A percentile compares a stretch with the other conserved stretches of the same genome.
Evolutionary conservation across 2,113 vertebrate species (phyloP).

Genomic region (Trematocara unimaculatum): DNA sequence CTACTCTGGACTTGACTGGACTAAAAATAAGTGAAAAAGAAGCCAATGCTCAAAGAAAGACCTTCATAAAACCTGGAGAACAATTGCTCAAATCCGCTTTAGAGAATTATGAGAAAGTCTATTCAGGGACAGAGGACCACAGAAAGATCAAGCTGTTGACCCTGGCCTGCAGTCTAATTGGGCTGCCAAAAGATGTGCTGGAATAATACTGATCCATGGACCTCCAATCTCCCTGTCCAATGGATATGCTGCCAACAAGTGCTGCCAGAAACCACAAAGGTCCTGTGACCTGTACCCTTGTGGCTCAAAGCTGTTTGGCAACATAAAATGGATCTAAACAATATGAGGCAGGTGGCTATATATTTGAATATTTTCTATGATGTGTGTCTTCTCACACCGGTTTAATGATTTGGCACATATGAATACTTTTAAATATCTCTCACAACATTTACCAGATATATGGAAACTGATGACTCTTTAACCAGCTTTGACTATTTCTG

Average conservation of each 20-base stretch:
- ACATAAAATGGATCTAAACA: neutral
- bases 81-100: neutral
- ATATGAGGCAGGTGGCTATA: neutral
- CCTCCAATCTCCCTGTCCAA: neutral
- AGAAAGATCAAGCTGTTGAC: neutral
- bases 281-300: neutral
- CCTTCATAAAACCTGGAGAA: neutral
- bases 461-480: neutral
- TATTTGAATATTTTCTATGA: neutral
- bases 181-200: neutral
- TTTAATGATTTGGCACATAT: neutral
- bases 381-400: neutral
- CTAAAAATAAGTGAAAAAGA: neutral
- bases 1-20: neutral
- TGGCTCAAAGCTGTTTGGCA: neutral
- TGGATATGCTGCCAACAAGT: neutral
- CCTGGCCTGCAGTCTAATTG: neutral
- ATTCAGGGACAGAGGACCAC: neutral
- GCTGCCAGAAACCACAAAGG: neutral
- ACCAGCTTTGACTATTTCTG: neutral
- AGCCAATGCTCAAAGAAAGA: neutral
- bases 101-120: neutral
- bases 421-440: neutral
- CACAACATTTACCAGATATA: neutral
- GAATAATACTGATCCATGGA: neutral